Evolutionary conservation across 1,140 invertebrate genomes (phyloP).

Genomic region (Carcinoscorpius rotundicauda): DNA sequence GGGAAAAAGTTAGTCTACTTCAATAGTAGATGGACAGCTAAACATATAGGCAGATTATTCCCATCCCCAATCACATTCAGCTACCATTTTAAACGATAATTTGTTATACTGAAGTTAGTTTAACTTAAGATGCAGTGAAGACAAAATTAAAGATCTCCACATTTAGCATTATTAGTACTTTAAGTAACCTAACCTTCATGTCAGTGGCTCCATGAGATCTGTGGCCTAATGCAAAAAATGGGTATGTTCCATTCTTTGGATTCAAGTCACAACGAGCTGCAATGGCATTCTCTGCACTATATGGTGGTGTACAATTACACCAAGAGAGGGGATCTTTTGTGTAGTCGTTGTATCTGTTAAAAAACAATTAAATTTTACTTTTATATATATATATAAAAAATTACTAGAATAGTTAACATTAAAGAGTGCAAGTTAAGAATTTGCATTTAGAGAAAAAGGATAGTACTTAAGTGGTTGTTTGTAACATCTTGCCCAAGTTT

Average conservation of each 20-base stretch:
- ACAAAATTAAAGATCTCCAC: no score
- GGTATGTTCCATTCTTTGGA: slow-evolving; percentile 49
- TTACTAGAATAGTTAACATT: neutral
- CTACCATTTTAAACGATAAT: no score
- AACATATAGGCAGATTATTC: no score
- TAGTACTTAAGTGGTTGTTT: no score
- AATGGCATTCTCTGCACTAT: slow-evolving; percentile 57
- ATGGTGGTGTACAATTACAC: slow-evolving; percentile 57
- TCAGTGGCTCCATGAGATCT: slow-evolving; percentile 50
- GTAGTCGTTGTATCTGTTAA: slow-evolving; percentile 53
- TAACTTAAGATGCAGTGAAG: no score
- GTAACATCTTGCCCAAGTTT: no score
- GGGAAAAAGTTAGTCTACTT: neutral
- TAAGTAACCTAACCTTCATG: slow-evolving; percentile 39
- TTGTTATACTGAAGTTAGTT: no score
- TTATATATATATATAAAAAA: neutral
- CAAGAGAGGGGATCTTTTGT: slow-evolving; percentile 50
- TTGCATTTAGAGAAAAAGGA: no score
- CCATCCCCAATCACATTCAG: no score
- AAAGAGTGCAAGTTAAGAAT: neutral
- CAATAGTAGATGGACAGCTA: neutral
- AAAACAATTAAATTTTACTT: slow-evolving; percentile 4
- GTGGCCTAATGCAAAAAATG: slow-evolving; percentile 49
- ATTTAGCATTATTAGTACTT: no score
- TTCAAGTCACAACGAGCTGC: slow-evolving; percentile 56